These are phyloP conservation scores for Crocallis elinguaria DNA, from an alignment of 2,888 invertebrate species.

Conservation along the genomic window DNA sequence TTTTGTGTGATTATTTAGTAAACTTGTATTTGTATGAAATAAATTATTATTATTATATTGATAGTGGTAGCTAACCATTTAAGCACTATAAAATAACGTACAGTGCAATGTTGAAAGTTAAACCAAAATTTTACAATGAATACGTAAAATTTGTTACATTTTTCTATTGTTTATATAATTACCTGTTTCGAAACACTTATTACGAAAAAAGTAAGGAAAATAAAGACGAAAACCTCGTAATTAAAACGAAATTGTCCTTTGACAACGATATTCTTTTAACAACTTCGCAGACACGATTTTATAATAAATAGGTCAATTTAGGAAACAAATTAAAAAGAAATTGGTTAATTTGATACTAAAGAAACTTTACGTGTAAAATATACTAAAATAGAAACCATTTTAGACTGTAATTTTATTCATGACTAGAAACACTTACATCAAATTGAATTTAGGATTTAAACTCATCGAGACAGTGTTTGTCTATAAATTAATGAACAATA, in stretches of 20 bases:
- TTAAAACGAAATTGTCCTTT: conserved; percentile 44
- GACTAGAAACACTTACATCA: no score
- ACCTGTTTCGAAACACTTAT: conserved; percentile 7
- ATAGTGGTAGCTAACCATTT: no score
- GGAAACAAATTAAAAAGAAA: conserved; percentile 17
- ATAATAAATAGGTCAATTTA: conserved; percentile 15
- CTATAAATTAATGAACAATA: no score
- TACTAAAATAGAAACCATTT: background rate
- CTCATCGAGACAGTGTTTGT: no score
- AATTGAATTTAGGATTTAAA: no score
- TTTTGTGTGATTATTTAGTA: no score
- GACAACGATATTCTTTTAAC: conserved; percentile 35
- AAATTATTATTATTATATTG: no score
- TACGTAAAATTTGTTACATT: background rate
- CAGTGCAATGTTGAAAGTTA: no score
- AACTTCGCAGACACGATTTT: conserved; percentile 19
- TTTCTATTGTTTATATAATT: background rate
- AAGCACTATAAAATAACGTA: no score
- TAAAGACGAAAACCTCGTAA: conserved; percentile 28
- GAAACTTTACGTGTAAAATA: background rate
- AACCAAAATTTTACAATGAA: no score
- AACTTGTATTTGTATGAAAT: no score
- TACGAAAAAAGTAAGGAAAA: conserved; percentile 10
- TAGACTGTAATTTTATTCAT: no score
- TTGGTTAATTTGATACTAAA: conserved; percentile 2